phyloP scores from a whole-genome alignment of 2,113 vertebrate genomes.

The Vidua chalybeata region DNA sequence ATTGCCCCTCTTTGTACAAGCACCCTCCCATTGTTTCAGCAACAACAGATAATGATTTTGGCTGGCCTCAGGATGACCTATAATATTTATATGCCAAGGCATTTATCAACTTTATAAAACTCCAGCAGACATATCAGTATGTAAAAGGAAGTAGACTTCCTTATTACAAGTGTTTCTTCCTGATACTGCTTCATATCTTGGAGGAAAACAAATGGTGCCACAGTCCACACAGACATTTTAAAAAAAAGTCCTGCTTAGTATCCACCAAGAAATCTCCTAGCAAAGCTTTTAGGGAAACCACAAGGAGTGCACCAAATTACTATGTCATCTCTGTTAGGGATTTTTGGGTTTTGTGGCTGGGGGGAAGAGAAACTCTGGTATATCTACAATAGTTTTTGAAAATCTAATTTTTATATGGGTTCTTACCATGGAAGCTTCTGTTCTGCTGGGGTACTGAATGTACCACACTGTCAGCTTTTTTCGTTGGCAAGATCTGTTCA shows the following conservation, averaged over 20 bases:
- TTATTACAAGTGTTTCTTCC: conserved; percentile 71
- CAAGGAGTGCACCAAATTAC: neutral
- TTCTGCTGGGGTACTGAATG: conserved; percentile 54
- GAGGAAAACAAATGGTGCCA: conserved; percentile 36
- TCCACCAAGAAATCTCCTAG: neutral
- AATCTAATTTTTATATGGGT: neutral
- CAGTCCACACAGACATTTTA: neutral
- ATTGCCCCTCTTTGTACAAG: conserved; percentile 39
- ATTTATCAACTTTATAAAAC: conserved; percentile 63
- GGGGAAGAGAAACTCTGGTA: neutral
- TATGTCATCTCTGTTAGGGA: accelerated
- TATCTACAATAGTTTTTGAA: neutral
- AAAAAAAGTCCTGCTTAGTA: neutral
- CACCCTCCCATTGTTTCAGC: conserved; percentile 34
- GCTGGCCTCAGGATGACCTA: conserved; percentile 63
- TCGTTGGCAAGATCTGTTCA: conserved; percentile 74
- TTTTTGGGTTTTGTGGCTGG: neutral
- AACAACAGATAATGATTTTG: conserved; percentile 38
- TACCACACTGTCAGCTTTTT: conserved; percentile 41
- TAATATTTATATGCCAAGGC: conserved; percentile 47
- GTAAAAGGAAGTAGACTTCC: conserved; percentile 68
- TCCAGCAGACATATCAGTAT: conserved; percentile 53
- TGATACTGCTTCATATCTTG: conserved; percentile 51
- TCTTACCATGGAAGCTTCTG: conserved; percentile 72
- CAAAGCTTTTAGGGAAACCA: neutral